phyloP scores from a whole-genome alignment of 2,113 vertebrate species.

The Tachysurus fulvidraco region DNA sequence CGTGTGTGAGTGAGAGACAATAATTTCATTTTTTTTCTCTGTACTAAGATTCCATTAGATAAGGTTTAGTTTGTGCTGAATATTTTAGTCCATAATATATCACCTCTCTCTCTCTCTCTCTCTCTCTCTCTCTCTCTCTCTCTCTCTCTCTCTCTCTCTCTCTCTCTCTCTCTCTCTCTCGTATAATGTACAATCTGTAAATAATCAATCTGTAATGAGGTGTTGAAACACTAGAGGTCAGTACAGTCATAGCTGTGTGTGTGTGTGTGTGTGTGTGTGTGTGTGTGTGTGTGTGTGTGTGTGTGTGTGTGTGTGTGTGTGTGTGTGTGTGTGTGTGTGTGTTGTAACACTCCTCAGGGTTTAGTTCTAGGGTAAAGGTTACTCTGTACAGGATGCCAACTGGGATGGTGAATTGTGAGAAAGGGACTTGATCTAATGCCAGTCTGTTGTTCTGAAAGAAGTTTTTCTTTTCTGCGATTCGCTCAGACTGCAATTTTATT shows the following conservation, averaged over 20 bases:
- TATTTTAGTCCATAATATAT: background rate
- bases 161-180: too few species aligned
- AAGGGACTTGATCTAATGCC: background rate
- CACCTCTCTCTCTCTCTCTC: too few species aligned
- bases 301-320: constrained; percentile 3
- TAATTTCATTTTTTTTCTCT: too few species aligned
- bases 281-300: constrained; percentile 2
- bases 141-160: too few species aligned
- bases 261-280: background rate
- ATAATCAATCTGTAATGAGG: background rate
- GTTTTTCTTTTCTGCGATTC: background rate
- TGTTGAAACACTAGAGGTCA: constrained; percentile 40
- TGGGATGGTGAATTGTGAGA: background rate
- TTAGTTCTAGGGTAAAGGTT: background rate
- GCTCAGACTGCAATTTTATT: background rate
- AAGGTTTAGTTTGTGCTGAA: background rate
- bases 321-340: constrained; percentile 1
- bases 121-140: too few species aligned
- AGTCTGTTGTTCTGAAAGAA: background rate
- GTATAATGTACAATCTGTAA: too few species aligned
- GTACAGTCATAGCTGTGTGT: background rate
- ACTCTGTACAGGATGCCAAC: constrained; percentile 5
- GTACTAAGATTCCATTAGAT: background rate
- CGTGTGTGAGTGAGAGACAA: too few species aligned
- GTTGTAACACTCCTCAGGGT: background rate